These are phyloP conservation scores for Sympetrum striolatum DNA, from an alignment of 2,888 invertebrate genomes.

Conservation along the genomic window DNA sequence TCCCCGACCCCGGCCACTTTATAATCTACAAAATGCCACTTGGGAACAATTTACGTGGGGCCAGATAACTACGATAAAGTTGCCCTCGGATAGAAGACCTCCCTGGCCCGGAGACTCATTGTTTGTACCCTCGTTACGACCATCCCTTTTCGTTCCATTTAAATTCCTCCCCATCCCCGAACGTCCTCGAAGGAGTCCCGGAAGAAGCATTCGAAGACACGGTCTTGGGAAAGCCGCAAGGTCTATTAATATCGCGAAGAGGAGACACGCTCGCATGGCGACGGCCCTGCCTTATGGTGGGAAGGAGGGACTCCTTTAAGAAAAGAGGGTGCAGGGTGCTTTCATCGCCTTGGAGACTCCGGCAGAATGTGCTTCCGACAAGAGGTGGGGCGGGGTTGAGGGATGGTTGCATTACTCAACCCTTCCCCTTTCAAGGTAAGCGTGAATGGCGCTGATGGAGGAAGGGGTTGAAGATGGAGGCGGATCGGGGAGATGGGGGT, in stretches of 20 bases:
- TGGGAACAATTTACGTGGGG: neutral
- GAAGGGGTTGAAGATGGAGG: too few species aligned
- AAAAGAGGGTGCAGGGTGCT: neutral
- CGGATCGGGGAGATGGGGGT: too few species aligned
- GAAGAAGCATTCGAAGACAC: neutral
- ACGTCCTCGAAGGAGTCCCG: neutral
- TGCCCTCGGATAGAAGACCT: neutral
- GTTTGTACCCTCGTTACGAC: neutral
- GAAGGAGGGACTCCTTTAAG: neutral
- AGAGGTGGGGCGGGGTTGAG: neutral
- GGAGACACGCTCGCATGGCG: conserved; percentile 9
- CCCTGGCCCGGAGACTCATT: neutral
- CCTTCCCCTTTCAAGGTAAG: neutral
- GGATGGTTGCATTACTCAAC: neutral
- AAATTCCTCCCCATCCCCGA: neutral
- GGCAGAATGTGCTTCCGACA: neutral
- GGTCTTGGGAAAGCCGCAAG: neutral
- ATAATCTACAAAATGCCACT: neutral
- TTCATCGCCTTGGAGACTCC: neutral
- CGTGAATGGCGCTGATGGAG: neutral
- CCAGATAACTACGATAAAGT: neutral
- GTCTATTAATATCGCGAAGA: conserved; percentile 39
- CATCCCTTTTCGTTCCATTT: neutral
- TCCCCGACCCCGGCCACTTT: neutral
- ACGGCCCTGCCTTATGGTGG: conserved; percentile 9